Evolutionary conservation across 2,797 vertebrate genomes (phyloP).

Genomic region (Acridotheres tristis): DNA sequence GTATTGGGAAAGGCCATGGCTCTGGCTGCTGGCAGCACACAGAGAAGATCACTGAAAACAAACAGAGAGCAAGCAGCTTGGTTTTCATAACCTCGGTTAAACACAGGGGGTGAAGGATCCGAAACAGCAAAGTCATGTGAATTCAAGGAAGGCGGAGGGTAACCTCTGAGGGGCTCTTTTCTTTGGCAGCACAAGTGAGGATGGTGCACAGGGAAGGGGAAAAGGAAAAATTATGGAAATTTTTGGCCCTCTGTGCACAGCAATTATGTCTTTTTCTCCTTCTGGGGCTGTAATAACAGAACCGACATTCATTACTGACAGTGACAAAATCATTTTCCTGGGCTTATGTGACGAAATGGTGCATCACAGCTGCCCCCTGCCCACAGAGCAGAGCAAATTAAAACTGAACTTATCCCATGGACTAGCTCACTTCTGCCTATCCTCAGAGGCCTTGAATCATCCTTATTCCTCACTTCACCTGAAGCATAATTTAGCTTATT

Average conservation of each 20-base stretch:
- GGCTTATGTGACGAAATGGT: background rate
- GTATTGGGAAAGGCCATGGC: conserved; percentile 27
- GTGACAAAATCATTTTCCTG: background rate
- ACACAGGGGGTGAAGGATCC: conserved; percentile 46
- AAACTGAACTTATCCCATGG: background rate
- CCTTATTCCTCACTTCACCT: background rate
- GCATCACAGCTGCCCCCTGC: background rate
- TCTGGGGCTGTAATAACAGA: background rate
- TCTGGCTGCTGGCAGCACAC: conserved; percentile 27
- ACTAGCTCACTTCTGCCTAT: background rate
- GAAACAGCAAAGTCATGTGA: background rate
- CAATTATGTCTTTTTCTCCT: background rate
- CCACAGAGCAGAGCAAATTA: background rate
- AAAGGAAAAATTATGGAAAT: background rate
- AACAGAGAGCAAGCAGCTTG: conserved; percentile 47
- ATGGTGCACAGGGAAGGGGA: background rate
- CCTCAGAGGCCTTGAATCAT: background rate
- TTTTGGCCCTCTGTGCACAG: background rate
- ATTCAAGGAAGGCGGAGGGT: conserved; percentile 33
- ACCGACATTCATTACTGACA: background rate
- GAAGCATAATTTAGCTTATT: background rate
- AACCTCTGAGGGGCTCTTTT: conserved; percentile 57
- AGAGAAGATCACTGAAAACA: conserved; percentile 61
- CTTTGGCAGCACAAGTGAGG: conserved; percentile 48
- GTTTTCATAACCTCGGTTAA: conserved; percentile 66